Evolutionary conservation across 2,797 vertebrate species (phyloP), one percentile per base, ranked within the genome.

Genomic region (Podarcis lilfordi): DNA sequence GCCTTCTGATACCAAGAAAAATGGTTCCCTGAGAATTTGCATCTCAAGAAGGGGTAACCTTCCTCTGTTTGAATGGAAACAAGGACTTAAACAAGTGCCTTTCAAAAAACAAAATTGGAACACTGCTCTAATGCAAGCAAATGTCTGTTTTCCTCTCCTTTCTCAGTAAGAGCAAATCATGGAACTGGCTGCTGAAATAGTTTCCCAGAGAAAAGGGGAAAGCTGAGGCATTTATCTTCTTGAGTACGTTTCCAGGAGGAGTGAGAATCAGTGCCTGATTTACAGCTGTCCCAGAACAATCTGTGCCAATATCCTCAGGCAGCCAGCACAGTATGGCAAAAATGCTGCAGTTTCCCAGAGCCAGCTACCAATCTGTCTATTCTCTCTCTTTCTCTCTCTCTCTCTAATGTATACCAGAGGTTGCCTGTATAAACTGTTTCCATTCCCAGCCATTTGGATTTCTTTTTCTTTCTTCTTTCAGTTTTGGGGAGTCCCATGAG

Each of bases 91-190:
- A 84, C 8, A 81, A 64, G 17, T 23, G 87, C 35, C 19, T 89
- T 71, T 82, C 82, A 92, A 50, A 71, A 43, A 61, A n/a, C 23
- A 59, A 74, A 93, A 89, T 86, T 88, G 92, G 92, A 95, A 95
- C 92, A 13, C 35, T 90, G 80, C 88, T 92, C 80, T 69, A 72
- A 50, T 29, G 23, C 35, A 92, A 88, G 88, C 19, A 87, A 87
- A 86, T 25, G 74, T 72, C 84, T 82, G 74, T 87, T 92, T 91
- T 82, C 85, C 80, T 87, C 66, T 71, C 40, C 43, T 66, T 90
- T 68, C 32, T 4, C 40, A 86, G 86, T 84, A 81, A 87, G 87
- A 91, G 1, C 55, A 1, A 86, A 59, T 29, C n/a, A 75, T n/a
- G 1, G 72, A 92, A 43, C 77, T 69, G 84, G 69, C 91, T 37